Conservation (phyloP, 2,888 invertebrate species). For the Vannuccia rotundouncinata region DNA sequence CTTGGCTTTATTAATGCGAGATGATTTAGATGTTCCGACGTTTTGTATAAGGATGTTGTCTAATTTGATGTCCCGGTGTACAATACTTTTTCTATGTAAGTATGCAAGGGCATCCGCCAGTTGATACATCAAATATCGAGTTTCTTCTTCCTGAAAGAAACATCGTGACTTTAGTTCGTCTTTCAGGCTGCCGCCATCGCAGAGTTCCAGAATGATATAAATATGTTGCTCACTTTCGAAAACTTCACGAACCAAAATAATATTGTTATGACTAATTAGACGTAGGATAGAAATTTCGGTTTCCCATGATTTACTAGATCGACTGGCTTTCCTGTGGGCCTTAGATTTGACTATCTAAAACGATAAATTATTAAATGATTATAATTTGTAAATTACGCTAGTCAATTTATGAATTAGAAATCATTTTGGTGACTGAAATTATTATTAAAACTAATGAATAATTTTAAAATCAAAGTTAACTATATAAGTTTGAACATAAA, state of each 20-base stretch:
- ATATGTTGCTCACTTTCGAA: conserved; percentile 32
- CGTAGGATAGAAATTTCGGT: conserved; percentile 35
- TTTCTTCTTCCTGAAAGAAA: conserved; percentile 48
- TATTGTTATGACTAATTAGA: conserved; percentile 32
- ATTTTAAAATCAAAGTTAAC: no score
- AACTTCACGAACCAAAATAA: conserved; percentile 27
- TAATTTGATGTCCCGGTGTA: conserved; percentile 56
- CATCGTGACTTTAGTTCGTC: conserved; percentile 55
- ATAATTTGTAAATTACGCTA: not conserved
- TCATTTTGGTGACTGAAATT: no score
- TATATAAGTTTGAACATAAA: no score
- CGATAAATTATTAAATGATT: not conserved
- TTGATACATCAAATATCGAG: conserved; percentile 49
- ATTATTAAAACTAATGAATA: no score
- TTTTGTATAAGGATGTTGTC: conserved; percentile 56
- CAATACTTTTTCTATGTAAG: conserved; percentile 56
- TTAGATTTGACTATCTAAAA: not conserved
- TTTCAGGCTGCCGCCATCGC: conserved; percentile 58
- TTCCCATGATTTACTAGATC: conserved; percentile 33
- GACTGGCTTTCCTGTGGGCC: not conserved
- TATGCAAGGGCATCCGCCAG: conserved; percentile 54
- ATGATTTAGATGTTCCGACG: no score
- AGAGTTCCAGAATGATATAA: conserved; percentile 61
- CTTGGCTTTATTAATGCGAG: no score
- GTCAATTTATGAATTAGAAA: not conserved